Conservation (phyloP, 2,888 invertebrate species). For the Tipula unca region DNA sequence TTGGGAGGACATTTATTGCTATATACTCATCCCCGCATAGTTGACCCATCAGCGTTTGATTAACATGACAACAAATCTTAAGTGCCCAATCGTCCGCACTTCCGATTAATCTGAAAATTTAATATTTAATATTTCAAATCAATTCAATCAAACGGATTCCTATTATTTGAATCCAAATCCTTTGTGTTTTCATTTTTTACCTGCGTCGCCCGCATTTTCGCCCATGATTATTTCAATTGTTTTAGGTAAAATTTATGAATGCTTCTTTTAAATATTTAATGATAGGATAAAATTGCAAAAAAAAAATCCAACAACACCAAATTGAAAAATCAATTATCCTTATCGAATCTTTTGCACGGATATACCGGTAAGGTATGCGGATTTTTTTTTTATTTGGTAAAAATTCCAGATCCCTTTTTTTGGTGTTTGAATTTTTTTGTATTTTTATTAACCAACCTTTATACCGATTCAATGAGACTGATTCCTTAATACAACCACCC, state of each 20-base stretch:
- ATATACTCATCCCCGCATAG: too few relatives aligned
- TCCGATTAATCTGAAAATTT: too few relatives aligned
- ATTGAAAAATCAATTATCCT: not conserved
- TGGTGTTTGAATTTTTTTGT: not conserved
- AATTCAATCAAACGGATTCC: too few relatives aligned
- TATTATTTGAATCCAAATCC: not conserved
- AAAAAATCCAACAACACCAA: not conserved
- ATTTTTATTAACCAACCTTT: not conserved
- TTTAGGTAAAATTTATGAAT: not conserved
- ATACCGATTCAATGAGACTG: not conserved
- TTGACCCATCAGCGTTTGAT: too few relatives aligned
- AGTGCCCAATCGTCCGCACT: too few relatives aligned
- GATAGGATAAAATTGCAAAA: not conserved
- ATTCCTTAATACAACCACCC: not conserved
- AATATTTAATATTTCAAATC: too few relatives aligned
- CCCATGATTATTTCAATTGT: not conserved
- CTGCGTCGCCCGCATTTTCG: not conserved
- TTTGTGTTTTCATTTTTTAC: not conserved
- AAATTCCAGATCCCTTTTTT: not conserved
- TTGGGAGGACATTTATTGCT: too few relatives aligned
- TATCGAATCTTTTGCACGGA: not conserved
- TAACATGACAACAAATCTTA: too few relatives aligned
- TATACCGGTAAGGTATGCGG: not conserved
- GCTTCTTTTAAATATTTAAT: not conserved
- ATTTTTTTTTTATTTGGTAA: not conserved